Base-by-base conservation (phyloP, 2,797 vertebrate species). In the Molossus molossus region DNA sequence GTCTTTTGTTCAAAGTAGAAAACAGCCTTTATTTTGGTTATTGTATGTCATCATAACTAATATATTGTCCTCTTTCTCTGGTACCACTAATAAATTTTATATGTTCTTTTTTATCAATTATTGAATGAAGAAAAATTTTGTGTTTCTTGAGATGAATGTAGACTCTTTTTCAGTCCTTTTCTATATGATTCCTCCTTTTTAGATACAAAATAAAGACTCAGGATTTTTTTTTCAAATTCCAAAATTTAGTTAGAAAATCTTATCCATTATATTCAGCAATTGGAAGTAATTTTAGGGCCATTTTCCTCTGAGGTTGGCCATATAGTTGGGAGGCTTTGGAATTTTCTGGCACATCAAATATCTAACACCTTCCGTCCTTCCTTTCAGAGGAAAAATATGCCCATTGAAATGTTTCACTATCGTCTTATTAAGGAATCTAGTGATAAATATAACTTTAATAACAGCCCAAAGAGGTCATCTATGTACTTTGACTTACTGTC, bases 1-100 rank as follows among this genome's bases (percentile, higher is more conserved):
- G 45, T 87, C 67, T 77, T 93, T 94, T 89, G 48, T 85, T 62
- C 77, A 91, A 91, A 86, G 37, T 50, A 80, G 50, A 37, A 94
- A 80, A 65, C 1, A 81, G 23, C 6, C n/a, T 4, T 40, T 18
- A 25, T 82, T 84, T 87, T 69, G n/a, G 60, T 81, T 70, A 57
- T 86, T 89, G 80, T 25, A 55, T 65, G 33, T 75, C 58, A 89
- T 83, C 57, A 40, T 83, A 27, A 33, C 86, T 73, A 62, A 69
- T 37, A 27, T 3, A 29, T n/a, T 88, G 40, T 76, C 37, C 20
- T 65, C 13, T 94, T 79, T 70, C 77, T 95, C 6, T 48, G 20
- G 1, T 13, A 25, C 14, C 25, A 64, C 21, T 81, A 87, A 76
- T 90, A 94, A 93, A 82, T 6, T 48, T 80, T 89, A 7, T 50